Conservation (phyloP, 2,113 vertebrate species). For the Romanogobio albipinnatus region DNA sequence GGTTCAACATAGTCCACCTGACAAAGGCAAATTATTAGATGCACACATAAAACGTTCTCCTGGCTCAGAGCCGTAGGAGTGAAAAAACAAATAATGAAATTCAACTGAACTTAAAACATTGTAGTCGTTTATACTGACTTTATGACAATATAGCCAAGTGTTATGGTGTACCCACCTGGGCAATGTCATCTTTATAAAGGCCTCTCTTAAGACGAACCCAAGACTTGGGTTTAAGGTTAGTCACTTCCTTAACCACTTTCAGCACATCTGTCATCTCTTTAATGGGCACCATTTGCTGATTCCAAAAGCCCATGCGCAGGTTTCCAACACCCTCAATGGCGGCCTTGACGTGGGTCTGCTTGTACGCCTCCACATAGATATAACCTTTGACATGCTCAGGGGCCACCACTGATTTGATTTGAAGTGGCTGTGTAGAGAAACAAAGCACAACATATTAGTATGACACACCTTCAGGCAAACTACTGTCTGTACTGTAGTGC, state of each 20-base stretch:
- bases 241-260: conserved; percentile 96
- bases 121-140: background rate
- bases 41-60: background rate
- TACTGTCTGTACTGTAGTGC: background rate
- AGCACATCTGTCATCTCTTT: conserved; percentile 98
- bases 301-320: conserved; percentile 94
- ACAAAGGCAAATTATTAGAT: conserved; percentile 8
- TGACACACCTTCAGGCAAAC: background rate
- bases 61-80: background rate
- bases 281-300: conserved; percentile 99
- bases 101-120: no score
- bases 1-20: conserved; percentile 95
- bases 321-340: conserved; percentile 96
- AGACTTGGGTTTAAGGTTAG: conserved; percentile 95
- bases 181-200: conserved; percentile 95
- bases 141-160: background rate
- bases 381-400: conserved; percentile 94
- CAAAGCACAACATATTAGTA: background rate
- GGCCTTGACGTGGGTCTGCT: conserved; percentile 95
- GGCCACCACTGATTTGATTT: conserved; percentile 94
- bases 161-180: conserved; percentile 79
- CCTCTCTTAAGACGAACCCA: conserved; percentile 96
- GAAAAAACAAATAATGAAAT: background rate
- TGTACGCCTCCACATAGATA: conserved; percentile 96
- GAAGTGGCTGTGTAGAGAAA: conserved; percentile 80